Evolutionary conservation across 2,797 vertebrate genomes (phyloP).

Genomic region (Alfaro cultratus): DNA sequence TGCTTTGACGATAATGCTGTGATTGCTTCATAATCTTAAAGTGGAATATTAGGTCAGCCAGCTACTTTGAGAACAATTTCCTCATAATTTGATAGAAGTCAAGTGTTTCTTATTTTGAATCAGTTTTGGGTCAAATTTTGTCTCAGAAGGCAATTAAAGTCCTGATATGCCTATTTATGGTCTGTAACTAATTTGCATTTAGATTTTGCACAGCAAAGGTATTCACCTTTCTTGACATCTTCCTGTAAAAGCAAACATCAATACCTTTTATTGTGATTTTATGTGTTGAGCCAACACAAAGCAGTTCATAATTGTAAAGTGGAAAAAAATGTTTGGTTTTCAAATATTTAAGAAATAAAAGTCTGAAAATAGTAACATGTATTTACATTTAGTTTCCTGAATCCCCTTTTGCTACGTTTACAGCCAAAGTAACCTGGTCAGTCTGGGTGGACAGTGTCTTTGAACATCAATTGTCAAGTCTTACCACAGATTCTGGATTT

Average conservation of each 20-base stretch:
- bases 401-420: background rate
- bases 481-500: background rate
- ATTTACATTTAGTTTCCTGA: background rate
- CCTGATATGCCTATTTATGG: background rate
- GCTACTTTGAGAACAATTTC: constrained; percentile 37
- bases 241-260: background rate
- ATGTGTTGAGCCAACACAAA: background rate
- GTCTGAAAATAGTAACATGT: background rate
- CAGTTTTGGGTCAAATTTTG: background rate
- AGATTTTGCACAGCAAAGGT: background rate
- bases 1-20: constrained; percentile 24
- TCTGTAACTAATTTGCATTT: background rate
- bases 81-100: constrained; percentile 33
- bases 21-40: constrained; percentile 18
- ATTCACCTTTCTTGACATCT: background rate
- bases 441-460: background rate
- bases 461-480: background rate
- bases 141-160: background rate
- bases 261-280: background rate
- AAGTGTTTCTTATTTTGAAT: background rate
- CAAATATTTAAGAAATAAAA: constrained; percentile 6
- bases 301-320: background rate
- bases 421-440: background rate
- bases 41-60: constrained; percentile 10
- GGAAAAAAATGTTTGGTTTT: background rate